phyloP scores from a whole-genome alignment of 2,888 invertebrate genomes.

The Dolichopus griseipennis region DNA sequence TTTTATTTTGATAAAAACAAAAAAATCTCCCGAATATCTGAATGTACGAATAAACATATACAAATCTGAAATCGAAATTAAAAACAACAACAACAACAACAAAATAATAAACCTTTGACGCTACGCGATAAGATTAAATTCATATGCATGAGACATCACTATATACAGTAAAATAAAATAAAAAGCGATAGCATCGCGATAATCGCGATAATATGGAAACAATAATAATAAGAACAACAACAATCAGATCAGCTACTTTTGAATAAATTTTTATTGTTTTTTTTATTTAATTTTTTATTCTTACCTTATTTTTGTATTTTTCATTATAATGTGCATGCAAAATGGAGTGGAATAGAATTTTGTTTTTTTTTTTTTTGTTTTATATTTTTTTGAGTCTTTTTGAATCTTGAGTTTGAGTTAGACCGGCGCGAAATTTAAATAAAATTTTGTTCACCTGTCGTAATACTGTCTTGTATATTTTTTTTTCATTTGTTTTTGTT shows the following conservation, averaged over 20 bases:
- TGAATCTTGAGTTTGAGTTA: not conserved
- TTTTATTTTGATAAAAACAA: not conserved
- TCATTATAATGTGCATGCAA: not conserved
- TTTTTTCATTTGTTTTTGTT: not conserved
- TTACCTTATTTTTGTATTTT: not conserved
- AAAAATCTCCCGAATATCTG: not conserved
- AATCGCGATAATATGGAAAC: not conserved
- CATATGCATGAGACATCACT: not conserved
- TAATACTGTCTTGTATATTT: not conserved
- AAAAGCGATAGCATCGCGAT: not conserved
- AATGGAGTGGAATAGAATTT: not conserved
- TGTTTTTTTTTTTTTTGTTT: too few relatives aligned
- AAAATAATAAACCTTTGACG: not conserved
- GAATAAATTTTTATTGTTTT: not conserved
- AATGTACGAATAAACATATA: not conserved
- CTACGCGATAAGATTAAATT: not conserved
- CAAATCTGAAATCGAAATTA: too few relatives aligned
- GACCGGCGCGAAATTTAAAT: slow-evolving; percentile 4
- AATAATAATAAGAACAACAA: not conserved
- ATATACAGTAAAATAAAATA: not conserved
- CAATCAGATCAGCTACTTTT: not conserved
- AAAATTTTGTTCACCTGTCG: slow-evolving; percentile 6
- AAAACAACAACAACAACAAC: not conserved
- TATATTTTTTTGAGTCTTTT: not conserved
- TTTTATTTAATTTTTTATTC: too few relatives aligned